phyloP scores from a whole-genome alignment of 2,888 invertebrate genomes.

The Cantharis flavilabris region DNA sequence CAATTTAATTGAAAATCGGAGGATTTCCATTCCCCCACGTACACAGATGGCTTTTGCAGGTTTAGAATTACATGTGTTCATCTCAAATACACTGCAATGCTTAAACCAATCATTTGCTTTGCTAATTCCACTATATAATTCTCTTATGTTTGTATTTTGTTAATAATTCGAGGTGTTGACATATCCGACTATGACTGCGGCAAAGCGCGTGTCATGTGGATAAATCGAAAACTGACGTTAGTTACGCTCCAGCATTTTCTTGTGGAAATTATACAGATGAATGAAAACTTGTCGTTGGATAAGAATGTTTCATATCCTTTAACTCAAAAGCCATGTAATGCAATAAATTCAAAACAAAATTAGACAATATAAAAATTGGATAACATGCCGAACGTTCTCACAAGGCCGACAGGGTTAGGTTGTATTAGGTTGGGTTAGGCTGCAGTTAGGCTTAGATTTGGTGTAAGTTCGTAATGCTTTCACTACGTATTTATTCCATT shows the following conservation, averaged over 20 bases:
- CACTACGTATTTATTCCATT: too few relatives aligned
- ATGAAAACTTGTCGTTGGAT: neutral
- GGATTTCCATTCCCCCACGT: neutral
- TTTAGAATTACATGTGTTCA: constrained; percentile 1
- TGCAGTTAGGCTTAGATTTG: too few relatives aligned
- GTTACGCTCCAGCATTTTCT: constrained; percentile 6
- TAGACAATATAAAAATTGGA: too few relatives aligned
- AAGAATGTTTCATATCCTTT: neutral
- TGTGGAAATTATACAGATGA: constrained; percentile 5
- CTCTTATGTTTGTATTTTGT: neutral
- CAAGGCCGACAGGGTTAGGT: too few relatives aligned
- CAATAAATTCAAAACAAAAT: neutral
- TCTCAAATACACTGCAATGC: constrained; percentile 1
- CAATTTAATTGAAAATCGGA: neutral
- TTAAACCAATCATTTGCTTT: neutral
- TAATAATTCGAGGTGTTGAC: neutral
- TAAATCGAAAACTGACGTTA: constrained; percentile 10
- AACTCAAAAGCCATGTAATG: neutral
- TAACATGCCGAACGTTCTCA: too few relatives aligned
- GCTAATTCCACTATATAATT: neutral
- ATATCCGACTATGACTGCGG: neutral
- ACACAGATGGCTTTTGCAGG: constrained; percentile 7
- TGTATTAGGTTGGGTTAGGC: too few relatives aligned
- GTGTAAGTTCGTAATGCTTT: too few relatives aligned
- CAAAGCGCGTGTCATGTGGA: neutral